Percentiles rank a stretch among this genome's conserved stretches.
Conservation (phyloP, 2,797 vertebrate species). For the Oophaga sylvatica region DNA sequence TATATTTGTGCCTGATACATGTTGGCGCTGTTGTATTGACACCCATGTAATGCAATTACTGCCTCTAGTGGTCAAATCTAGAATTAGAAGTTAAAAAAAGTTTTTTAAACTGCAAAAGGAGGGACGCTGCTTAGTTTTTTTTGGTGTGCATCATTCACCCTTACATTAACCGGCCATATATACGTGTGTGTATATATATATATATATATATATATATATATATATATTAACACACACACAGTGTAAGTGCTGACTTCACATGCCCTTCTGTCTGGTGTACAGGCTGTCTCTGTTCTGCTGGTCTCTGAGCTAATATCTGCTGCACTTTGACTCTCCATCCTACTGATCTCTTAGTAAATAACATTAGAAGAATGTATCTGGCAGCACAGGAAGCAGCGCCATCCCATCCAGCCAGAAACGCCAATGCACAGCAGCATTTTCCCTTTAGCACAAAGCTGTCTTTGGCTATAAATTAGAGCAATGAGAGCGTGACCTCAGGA, state of each 20-base stretch:
- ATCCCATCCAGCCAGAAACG: background rate
- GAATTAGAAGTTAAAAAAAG: background rate
- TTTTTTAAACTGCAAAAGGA: no score
- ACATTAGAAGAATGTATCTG: slow-evolving; percentile 8
- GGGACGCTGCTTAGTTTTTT: no score
- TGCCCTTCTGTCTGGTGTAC: background rate
- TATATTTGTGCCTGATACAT: background rate
- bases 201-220: no score
- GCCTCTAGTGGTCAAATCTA: background rate
- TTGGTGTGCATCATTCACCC: no score
- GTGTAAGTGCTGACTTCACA: background rate
- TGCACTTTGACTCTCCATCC: slow-evolving; percentile 22
- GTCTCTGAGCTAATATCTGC: background rate
- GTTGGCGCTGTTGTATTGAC: no score
- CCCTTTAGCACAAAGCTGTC: slow-evolving; percentile 24
- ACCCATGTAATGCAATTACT: background rate
- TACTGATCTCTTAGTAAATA: slow-evolving; percentile 26
- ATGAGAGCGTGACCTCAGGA: slow-evolving; percentile 42
- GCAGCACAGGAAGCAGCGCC: slow-evolving; percentile 16
- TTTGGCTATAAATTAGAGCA: slow-evolving; percentile 47
- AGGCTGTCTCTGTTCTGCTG: background rate
- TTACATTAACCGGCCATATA: no score
- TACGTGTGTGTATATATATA: no score
- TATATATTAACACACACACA: no score
- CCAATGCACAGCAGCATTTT: slow-evolving; percentile 27